These are phyloP conservation scores for Engraulis encrasicolus DNA, from an alignment of 2,113 vertebrate genomes.

Conservation along the genomic window DNA sequence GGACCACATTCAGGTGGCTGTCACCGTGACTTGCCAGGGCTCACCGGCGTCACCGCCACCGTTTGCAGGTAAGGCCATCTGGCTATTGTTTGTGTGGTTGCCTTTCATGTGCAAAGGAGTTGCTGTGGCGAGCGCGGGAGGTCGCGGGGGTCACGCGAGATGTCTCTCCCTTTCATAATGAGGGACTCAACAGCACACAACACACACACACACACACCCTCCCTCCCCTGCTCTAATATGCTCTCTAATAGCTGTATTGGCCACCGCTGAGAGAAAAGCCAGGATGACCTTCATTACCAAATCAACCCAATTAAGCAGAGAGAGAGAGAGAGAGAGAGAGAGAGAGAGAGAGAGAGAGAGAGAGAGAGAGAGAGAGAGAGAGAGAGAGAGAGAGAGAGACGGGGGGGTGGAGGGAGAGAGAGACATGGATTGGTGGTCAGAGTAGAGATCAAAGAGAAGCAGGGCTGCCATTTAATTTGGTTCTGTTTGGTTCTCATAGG, in stretches of 20 bases:
- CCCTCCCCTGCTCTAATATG: neutral
- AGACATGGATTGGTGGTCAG: constrained; percentile 16
- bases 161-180: constrained; percentile 67
- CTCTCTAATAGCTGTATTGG: constrained; percentile 29
- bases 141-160: constrained; percentile 45
- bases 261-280: constrained; percentile 48
- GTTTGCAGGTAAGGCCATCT: constrained; percentile 49
- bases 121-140: constrained; percentile 29
- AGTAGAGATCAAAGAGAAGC: neutral
- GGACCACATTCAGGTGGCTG: constrained; percentile 45
- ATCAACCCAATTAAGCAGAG: constrained; percentile 65
- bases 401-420: neutral
- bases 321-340: constrained; percentile 36
- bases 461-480: neutral
- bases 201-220: no score
- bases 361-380: neutral
- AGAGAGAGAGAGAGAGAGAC: neutral
- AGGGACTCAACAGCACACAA: constrained; percentile 53
- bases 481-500: neutral
- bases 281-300: constrained; percentile 69
- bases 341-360: constrained; percentile 13
- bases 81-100: constrained; percentile 51
- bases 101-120: constrained; percentile 58
- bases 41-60: no score
- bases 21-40: neutral